Evolutionary conservation across 2,797 vertebrate species (phyloP).

Genomic region (Scyliorhinus canicula): DNA sequence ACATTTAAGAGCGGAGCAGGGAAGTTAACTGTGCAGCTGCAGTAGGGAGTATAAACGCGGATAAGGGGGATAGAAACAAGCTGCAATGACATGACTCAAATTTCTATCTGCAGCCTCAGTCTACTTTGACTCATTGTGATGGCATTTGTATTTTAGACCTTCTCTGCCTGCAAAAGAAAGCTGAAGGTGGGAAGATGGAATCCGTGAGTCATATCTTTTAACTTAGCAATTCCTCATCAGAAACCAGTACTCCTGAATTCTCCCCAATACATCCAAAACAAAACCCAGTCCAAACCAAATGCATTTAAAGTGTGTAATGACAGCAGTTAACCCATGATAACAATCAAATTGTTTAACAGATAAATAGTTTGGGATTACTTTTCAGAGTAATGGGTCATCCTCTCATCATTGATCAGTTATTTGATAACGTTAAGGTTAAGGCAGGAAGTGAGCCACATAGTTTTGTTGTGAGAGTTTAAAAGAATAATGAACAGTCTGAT

Average conservation of each 20-base stretch:
- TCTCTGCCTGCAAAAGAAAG: not conserved
- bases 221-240: not conserved
- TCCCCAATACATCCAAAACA: not conserved
- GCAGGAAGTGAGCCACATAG: slow-evolving; percentile 9
- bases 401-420: slow-evolving; percentile 19
- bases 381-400: not conserved
- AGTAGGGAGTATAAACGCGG: not conserved
- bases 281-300: not conserved
- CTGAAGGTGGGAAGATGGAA: slow-evolving; percentile 9
- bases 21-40: not conserved
- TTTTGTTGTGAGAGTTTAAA: slow-evolving; percentile 2
- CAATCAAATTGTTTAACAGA: slow-evolving; percentile 22
- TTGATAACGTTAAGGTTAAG: not conserved
- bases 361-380: slow-evolving; percentile 1
- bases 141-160: not conserved
- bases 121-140: not conserved
- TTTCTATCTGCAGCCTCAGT: not conserved
- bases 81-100: not conserved
- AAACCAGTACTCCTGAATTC: not conserved
- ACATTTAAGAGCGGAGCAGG: not conserved
- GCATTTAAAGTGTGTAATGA: slow-evolving; percentile 19
- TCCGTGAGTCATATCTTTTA: not conserved
- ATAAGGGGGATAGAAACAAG: not conserved
- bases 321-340: slow-evolving; percentile 5
- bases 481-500: slow-evolving; percentile 14